Conservation (phyloP, 2,113 vertebrate species). For the Nibea coibor region DNA sequence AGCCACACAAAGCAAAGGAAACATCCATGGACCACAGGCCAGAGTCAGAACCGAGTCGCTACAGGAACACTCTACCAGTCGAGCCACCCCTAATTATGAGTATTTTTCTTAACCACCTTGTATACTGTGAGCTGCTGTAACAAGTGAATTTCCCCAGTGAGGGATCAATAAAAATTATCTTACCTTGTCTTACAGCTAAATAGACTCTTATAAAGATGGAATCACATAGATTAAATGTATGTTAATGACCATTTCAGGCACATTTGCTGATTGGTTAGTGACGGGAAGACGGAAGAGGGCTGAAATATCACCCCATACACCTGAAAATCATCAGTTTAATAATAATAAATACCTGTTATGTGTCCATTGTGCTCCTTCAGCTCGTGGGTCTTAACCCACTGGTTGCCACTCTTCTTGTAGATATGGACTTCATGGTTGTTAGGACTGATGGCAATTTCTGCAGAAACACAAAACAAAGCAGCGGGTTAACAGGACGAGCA, state of each 20-base stretch:
- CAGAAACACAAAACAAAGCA: neutral
- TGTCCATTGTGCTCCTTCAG: constrained; percentile 99
- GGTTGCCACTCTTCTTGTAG: constrained; percentile 97
- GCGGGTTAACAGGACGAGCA: neutral
- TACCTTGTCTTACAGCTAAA: neutral
- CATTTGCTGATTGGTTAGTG: neutral
- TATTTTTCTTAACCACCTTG: too few species aligned
- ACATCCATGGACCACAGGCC: too few species aligned
- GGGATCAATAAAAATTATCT: too few species aligned
- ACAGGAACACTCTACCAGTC: too few species aligned
- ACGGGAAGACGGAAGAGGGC: neutral
- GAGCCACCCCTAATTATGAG: too few species aligned
- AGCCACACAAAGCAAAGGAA: too few species aligned
- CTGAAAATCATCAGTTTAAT: neutral
- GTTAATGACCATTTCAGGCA: neutral
- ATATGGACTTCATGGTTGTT: constrained; percentile 99
- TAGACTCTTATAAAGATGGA: too few species aligned
- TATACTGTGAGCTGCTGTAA: too few species aligned
- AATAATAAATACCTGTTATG: constrained; percentile 90
- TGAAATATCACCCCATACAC: neutral
- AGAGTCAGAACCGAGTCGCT: too few species aligned
- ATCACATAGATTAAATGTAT: neutral
- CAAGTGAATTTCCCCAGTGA: too few species aligned
- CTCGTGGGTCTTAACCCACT: constrained; percentile 97
- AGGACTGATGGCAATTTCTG: constrained; percentile 98